Evolutionary conservation across 1,140 invertebrate genomes (phyloP).

Genomic region (Diploscapter pachys): DNA sequence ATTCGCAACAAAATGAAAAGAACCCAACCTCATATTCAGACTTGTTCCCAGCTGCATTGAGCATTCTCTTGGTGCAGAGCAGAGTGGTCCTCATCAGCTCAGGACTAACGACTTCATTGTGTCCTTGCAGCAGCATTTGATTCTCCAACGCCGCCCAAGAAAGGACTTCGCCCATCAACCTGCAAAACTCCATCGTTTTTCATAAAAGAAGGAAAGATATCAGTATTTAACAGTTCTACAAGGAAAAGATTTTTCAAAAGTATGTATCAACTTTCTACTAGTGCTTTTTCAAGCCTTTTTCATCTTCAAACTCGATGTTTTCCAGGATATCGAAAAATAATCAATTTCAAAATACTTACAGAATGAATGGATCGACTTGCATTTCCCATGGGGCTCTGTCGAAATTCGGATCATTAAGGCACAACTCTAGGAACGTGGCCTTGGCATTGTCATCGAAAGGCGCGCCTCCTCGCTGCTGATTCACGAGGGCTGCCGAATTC

Average conservation of each 20-base stretch:
- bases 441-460: conserved; percentile 12
- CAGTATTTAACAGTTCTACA: too few relatives aligned
- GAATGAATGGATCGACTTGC: conserved; percentile 31
- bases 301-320: too few relatives aligned
- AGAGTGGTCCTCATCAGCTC: conserved; percentile 19
- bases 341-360: conserved; percentile 10
- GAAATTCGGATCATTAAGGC: conserved; percentile 24
- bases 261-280: too few relatives aligned
- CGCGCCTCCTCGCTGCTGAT: conserved; percentile 1
- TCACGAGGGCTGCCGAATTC: conserved; percentile 4
- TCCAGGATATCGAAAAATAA: too few relatives aligned
- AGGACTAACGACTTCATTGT: conserved; percentile 10
- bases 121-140: conserved; percentile 14
- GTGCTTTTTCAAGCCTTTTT: too few relatives aligned
- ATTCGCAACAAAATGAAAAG: neutral
- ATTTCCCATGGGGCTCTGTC: neutral
- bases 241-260: too few relatives aligned
- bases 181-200: conserved; percentile 5
- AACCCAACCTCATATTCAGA: conserved; percentile 12
- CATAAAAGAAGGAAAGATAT: too few relatives aligned
- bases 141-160: conserved; percentile 26
- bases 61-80: conserved; percentile 18
- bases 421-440: conserved; percentile 19
- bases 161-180: conserved; percentile 33
- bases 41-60: conserved; percentile 5